These are phyloP conservation scores for honey bee (Apis mellifera) DNA, from an alignment of 1,140 invertebrate species.

Conservation along the genomic window DNA sequence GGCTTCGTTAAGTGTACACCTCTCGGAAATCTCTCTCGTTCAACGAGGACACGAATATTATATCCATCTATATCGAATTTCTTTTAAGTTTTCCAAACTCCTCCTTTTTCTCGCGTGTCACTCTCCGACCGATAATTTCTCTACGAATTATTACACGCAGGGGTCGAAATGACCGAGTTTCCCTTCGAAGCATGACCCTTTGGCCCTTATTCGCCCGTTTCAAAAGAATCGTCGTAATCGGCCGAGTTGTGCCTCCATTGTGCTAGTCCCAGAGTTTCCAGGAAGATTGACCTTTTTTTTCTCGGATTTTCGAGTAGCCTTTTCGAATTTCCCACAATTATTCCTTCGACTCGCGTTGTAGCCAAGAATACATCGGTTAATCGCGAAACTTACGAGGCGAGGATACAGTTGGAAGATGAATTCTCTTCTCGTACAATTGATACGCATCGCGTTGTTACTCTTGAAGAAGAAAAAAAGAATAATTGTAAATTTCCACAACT, in stretches of 20 bases:
- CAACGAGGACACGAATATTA: too few relatives aligned
- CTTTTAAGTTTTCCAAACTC: too few relatives aligned
- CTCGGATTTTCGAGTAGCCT: constrained; percentile 42
- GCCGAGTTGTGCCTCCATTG: constrained; percentile 26
- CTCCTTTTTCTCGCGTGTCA: background rate
- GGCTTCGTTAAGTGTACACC: too few relatives aligned
- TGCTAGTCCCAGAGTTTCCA: constrained; percentile 25
- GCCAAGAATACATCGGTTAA: background rate
- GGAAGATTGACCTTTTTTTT: constrained; percentile 44
- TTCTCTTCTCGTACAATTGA: background rate
- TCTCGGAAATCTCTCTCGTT: too few relatives aligned
- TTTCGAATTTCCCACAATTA: constrained; percentile 41
- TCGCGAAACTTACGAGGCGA: constrained; percentile 6
- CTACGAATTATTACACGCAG: too few relatives aligned
- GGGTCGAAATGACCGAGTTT: constrained; percentile 4
- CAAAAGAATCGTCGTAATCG: constrained; percentile 35
- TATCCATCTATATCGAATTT: too few relatives aligned
- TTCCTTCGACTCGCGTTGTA: background rate
- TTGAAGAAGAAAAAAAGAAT: too few relatives aligned
- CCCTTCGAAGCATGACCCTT: background rate
- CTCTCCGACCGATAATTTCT: constrained; percentile 8
- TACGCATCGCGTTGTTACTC: background rate
- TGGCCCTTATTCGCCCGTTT: background rate
- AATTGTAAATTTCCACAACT: too few relatives aligned
- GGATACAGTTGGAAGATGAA: too few relatives aligned